phyloP scores from a whole-genome alignment of 2,888 invertebrate species.

The Spodoptera picta region DNA sequence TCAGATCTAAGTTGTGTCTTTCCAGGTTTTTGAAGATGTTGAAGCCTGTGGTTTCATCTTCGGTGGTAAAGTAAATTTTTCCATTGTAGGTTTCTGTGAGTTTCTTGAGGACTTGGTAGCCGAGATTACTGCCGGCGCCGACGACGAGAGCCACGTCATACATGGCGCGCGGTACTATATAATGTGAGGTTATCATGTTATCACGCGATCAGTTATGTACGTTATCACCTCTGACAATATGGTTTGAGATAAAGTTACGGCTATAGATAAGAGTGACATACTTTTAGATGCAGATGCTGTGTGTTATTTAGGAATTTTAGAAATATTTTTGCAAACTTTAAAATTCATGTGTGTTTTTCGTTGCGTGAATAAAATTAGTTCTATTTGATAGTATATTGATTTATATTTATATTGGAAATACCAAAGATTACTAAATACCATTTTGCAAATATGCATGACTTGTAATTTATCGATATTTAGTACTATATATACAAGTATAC shows the following conservation, averaged over 20 bases:
- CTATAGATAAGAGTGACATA: constrained; percentile 62
- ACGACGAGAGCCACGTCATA: constrained; percentile 81
- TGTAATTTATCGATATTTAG: too few relatives aligned
- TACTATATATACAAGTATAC: too few relatives aligned
- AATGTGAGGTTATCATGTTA: constrained; percentile 73
- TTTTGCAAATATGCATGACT: too few relatives aligned
- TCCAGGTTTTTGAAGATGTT: constrained; percentile 76
- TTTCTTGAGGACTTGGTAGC: constrained; percentile 80
- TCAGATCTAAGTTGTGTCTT: constrained; percentile 64
- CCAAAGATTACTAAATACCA: too few relatives aligned
- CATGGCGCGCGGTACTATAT: constrained; percentile 75
- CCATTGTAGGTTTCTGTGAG: constrained; percentile 73
- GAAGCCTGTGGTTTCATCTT: constrained; percentile 77
- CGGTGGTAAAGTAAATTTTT: constrained; percentile 83
- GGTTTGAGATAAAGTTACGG: constrained; percentile 64
- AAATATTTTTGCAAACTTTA: not conserved
- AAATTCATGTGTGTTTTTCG: not conserved
- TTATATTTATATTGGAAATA: too few relatives aligned
- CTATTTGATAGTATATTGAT: too few relatives aligned
- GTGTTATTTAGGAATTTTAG: constrained; percentile 31
- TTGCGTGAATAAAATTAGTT: too few relatives aligned
- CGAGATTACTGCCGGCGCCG: constrained; percentile 81
- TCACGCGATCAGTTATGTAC: constrained; percentile 77
- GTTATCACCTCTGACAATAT: constrained; percentile 73
- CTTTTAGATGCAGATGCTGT: constrained; percentile 68